phyloP scores from a whole-genome alignment of 2,888 invertebrate genomes.

The Galeruca laticollis region DNA sequence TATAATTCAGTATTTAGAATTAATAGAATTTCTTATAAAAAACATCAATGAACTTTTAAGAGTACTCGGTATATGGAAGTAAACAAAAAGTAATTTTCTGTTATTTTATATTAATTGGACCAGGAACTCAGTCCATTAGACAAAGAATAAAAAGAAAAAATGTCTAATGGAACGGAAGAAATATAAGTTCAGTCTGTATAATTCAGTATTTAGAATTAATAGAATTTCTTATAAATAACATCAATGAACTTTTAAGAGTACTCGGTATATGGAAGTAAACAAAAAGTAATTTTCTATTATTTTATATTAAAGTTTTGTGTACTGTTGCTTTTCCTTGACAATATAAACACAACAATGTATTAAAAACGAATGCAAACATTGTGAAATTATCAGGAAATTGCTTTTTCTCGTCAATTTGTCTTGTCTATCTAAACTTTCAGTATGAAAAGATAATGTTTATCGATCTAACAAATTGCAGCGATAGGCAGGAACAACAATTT shows the following conservation, averaged over 20 bases:
- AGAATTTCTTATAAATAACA: too few relatives aligned
- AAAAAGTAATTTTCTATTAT: background rate
- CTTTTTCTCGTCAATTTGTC: background rate
- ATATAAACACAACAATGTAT: background rate
- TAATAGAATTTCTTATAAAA: too few relatives aligned
- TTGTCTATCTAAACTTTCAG: conserved; percentile 1
- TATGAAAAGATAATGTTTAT: conserved; percentile 7
- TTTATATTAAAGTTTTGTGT: background rate
- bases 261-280: background rate
- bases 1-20: too few relatives aligned
- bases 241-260: too few relatives aligned
- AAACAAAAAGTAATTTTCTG: background rate
- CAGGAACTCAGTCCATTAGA: too few relatives aligned
- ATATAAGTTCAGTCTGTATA: too few relatives aligned
- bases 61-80: background rate
- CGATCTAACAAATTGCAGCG: background rate
- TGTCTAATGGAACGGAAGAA: too few relatives aligned
- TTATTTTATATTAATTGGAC: background rate
- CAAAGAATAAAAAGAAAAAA: too few relatives aligned
- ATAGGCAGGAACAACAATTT: background rate
- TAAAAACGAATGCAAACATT: background rate
- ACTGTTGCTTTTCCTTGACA: background rate
- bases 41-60: too few relatives aligned
- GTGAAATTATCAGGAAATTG: background rate
- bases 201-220: too few relatives aligned